Percentiles rank a stretch among this genome's conserved stretches.
These are phyloP conservation scores for Sebastes taczanowskii DNA, from an alignment of 2,797 vertebrate species.

Conservation along the genomic window DNA sequence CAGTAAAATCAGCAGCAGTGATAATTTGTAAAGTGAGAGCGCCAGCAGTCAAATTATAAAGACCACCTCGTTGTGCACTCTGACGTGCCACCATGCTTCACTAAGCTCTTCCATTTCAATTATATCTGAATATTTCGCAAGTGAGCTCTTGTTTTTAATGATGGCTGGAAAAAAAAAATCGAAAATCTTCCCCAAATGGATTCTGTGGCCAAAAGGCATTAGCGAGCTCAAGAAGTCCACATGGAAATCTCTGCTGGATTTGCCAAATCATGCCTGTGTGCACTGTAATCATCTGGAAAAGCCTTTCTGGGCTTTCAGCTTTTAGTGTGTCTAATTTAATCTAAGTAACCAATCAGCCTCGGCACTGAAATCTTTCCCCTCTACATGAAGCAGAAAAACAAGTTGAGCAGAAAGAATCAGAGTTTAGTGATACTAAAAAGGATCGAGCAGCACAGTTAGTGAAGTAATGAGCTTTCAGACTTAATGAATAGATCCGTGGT, in stretches of 20 bases:
- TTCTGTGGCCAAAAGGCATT: constrained; percentile 27
- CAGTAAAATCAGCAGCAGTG: neutral
- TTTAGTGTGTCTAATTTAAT: constrained; percentile 28
- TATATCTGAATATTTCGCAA: constrained; percentile 33
- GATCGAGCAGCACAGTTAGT: neutral
- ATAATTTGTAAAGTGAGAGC: neutral
- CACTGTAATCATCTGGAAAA: constrained; percentile 36
- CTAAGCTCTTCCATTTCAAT: constrained; percentile 26
- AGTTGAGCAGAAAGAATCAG: constrained; percentile 3
- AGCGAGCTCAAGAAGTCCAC: constrained; percentile 9
- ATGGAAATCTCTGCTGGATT: constrained; percentile 40
- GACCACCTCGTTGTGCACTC: constrained; percentile 3
- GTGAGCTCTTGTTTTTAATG: constrained; percentile 37
- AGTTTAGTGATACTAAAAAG: neutral
- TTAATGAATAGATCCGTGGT: neutral
- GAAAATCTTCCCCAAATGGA: constrained; percentile 19
- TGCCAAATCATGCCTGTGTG: constrained; percentile 41
- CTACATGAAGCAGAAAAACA: neutral
- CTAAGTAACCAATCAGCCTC: constrained; percentile 3
- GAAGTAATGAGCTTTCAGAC: neutral
- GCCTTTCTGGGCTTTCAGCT: constrained; percentile 11
- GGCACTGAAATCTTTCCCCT: neutral
- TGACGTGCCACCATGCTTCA: constrained; percentile 5
- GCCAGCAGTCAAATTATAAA: neutral
- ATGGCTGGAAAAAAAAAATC: constrained; percentile 28